These are phyloP conservation scores for Xylophagus ater DNA, from an alignment of 2,888 invertebrate species.

Conservation along the genomic window DNA sequence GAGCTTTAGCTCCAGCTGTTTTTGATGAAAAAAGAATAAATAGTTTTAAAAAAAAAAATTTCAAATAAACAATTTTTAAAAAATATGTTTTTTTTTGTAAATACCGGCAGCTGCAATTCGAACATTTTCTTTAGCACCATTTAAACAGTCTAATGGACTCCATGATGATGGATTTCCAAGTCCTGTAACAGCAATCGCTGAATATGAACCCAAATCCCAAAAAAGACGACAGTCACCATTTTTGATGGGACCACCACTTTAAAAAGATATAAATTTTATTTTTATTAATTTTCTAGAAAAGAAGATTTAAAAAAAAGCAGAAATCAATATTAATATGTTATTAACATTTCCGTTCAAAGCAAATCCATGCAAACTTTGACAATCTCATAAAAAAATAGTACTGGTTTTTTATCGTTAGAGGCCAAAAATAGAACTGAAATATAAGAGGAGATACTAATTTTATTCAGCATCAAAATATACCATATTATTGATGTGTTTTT, in stretches of 20 bases:
- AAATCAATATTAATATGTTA: too few species aligned
- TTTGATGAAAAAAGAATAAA: background rate
- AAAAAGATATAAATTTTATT: conserved; percentile 2
- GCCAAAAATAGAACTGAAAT: too few species aligned
- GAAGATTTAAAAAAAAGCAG: too few species aligned
- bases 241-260: conserved; percentile 13
- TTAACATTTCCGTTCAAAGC: too few species aligned
- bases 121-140: conserved; percentile 58
- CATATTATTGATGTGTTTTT: too few species aligned
- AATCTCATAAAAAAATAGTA: too few species aligned
- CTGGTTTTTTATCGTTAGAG: too few species aligned
- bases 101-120: conserved; percentile 45
- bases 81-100: background rate
- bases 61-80: background rate
- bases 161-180: conserved; percentile 50
- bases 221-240: conserved; percentile 39
- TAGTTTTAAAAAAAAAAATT: background rate
- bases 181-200: conserved; percentile 54
- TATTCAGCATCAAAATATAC: too few species aligned
- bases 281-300: conserved; percentile 1
- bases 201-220: conserved; percentile 49
- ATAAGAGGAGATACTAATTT: too few species aligned
- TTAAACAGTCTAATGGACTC: conserved; percentile 53
- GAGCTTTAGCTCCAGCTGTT: conserved; percentile 43
- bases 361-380: too few species aligned